Conservation (phyloP, 2,888 invertebrate genomes). For the Antheraea yamamai region DNA sequence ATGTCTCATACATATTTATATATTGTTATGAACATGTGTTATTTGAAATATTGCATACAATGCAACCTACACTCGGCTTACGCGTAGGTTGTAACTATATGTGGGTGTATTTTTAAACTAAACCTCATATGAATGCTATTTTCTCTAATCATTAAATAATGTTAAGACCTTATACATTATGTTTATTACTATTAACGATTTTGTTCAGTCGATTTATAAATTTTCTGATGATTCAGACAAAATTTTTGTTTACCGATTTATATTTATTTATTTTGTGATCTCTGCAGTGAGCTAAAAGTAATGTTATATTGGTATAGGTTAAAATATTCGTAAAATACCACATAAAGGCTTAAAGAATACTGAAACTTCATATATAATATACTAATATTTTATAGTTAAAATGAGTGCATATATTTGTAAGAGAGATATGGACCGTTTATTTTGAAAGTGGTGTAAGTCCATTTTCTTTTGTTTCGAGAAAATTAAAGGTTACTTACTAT, state of each 20-base stretch:
- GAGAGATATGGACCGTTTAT: no score
- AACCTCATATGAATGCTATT: background rate
- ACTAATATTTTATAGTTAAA: no score
- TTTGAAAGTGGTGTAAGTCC: no score
- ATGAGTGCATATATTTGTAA: no score
- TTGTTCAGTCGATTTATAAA: background rate
- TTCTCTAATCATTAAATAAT: background rate
- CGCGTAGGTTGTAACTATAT: background rate
- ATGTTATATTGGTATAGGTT: background rate
- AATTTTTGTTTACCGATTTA: background rate
- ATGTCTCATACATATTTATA: background rate
- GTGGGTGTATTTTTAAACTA: background rate
- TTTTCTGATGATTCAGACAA: background rate
- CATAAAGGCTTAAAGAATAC: background rate
- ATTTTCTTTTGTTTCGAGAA: no score
- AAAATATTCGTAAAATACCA: background rate
- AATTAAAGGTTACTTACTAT: no score
- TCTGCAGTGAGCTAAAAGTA: background rate
- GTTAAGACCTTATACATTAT: background rate
- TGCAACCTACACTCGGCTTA: background rate
- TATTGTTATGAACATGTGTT: background rate
- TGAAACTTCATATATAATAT: background rate
- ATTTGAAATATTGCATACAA: constrained; percentile 3
- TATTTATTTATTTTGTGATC: background rate
- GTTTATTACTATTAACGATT: background rate